Conservation (phyloP, 2,797 vertebrate genomes). For the Schizothorax lantsangensis region DNA sequence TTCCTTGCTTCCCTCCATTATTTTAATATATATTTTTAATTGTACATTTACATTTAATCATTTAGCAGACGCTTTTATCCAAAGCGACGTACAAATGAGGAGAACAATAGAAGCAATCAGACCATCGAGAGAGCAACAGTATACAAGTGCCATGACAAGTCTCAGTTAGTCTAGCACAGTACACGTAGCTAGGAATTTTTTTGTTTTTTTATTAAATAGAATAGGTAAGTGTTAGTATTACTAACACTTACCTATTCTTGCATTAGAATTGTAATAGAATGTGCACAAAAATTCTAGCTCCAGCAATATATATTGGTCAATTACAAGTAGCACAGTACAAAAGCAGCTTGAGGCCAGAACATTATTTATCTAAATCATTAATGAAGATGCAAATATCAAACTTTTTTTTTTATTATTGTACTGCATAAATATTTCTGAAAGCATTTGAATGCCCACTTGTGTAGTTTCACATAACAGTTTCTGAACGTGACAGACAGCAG, state of each 20-base stretch:
- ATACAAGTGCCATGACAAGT: too few relatives aligned
- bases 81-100: too few relatives aligned
- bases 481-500: background rate
- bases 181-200: too few relatives aligned
- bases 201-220: too few relatives aligned
- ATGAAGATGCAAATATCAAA: background rate
- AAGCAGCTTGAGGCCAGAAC: background rate
- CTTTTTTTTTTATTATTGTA: slow-evolving; percentile 22
- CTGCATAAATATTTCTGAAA: slow-evolving; percentile 1
- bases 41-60: too few relatives aligned
- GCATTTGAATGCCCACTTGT: slow-evolving; percentile 21
- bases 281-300: background rate
- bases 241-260: too few relatives aligned
- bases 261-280: background rate
- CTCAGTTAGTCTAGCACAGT: too few relatives aligned
- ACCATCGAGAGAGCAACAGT: too few relatives aligned
- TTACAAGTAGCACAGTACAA: background rate
- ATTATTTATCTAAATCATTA: background rate
- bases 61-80: too few relatives aligned
- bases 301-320: background rate
- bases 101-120: too few relatives aligned
- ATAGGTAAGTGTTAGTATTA: too few relatives aligned
- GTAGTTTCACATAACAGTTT: slow-evolving; percentile 24
- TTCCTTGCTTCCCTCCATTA: background rate
- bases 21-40: too few relatives aligned